These are phyloP conservation scores for Luehdorfia chinensis DNA, from an alignment of 1,140 invertebrate genomes.

Conservation along the genomic window DNA sequence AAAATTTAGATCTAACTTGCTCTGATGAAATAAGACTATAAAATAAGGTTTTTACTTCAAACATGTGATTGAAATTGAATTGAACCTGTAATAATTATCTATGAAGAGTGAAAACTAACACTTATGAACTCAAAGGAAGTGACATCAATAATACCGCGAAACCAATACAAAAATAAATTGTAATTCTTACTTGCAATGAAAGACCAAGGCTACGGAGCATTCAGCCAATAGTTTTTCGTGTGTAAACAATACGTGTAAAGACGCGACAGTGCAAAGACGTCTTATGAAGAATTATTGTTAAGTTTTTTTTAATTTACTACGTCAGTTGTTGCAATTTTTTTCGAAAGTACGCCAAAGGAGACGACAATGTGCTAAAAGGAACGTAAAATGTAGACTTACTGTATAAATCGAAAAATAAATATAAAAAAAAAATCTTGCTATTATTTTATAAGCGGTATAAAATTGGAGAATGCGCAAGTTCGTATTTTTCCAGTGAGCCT, in stretches of 20 bases:
- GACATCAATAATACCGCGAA: too few relatives aligned
- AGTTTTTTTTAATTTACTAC: conserved; percentile 55
- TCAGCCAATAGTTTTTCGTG: too few relatives aligned
- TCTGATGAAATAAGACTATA: too few relatives aligned
- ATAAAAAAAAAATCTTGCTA: conserved; percentile 63
- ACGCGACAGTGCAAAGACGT: conserved; percentile 20
- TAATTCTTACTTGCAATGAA: too few relatives aligned
- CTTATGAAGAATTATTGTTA: conserved; percentile 57
- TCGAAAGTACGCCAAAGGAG: conserved; percentile 66
- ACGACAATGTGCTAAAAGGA: conserved; percentile 44
- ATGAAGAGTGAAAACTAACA: too few relatives aligned
- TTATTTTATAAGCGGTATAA: conserved; percentile 43
- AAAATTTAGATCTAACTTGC: too few relatives aligned
- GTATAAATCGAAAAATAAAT: conserved; percentile 66
- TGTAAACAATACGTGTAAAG: conserved; percentile 13
- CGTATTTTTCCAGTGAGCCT: conserved; percentile 1
- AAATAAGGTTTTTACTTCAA: too few relatives aligned
- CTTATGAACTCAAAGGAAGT: too few relatives aligned
- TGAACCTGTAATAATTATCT: too few relatives aligned
- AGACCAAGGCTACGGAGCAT: too few relatives aligned
- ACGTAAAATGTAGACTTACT: conserved; percentile 42
- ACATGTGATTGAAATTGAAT: too few relatives aligned
- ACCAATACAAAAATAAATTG: too few relatives aligned
- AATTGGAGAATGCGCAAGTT: conserved; percentile 5
- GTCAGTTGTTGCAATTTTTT: conserved; percentile 60